Evolutionary conservation across 2,113 vertebrate species (phyloP).

Genomic region (Hemibagrus wyckioides): DNA sequence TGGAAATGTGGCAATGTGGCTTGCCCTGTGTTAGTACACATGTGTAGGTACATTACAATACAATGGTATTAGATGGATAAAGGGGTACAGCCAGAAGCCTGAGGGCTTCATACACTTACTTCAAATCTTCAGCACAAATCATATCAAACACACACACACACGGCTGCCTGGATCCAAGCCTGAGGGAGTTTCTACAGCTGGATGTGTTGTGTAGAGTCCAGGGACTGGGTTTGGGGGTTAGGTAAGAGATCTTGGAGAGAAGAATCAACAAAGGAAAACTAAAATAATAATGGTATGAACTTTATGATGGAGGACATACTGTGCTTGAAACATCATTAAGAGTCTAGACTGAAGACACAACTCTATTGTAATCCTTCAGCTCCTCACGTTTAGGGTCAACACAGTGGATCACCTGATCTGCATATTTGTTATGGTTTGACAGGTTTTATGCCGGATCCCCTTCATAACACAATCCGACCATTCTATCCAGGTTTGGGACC

Average conservation of each 20-base stretch:
- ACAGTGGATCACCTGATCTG: no score
- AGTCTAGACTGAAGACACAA: not conserved
- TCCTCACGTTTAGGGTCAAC: no score
- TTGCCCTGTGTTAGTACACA: not conserved
- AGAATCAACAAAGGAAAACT: not conserved
- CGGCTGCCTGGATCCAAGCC: constrained; percentile 13
- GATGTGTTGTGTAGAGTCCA: constrained; percentile 14
- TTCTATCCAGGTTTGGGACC: no score
- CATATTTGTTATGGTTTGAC: no score
- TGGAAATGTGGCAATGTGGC: constrained; percentile 36
- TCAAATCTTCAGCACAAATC: constrained; percentile 29
- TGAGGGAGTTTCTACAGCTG: not conserved
- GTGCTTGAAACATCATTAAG: not conserved
- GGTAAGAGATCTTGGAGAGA: not conserved
- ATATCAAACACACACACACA: constrained; percentile 36
- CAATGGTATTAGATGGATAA: constrained; percentile 27
- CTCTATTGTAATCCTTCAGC: no score
- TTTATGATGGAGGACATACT: not conserved
- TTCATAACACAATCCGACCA: no score
- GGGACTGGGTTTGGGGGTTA: constrained; percentile 20
- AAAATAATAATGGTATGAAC: no score
- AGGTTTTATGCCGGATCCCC: no score
- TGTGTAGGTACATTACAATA: not conserved
- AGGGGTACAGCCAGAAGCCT: constrained; percentile 30
- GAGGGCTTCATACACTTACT: constrained; percentile 1